Evolutionary conservation across 2,113 vertebrate species (phyloP).

Genomic region (Cyanistes caeruleus): DNA sequence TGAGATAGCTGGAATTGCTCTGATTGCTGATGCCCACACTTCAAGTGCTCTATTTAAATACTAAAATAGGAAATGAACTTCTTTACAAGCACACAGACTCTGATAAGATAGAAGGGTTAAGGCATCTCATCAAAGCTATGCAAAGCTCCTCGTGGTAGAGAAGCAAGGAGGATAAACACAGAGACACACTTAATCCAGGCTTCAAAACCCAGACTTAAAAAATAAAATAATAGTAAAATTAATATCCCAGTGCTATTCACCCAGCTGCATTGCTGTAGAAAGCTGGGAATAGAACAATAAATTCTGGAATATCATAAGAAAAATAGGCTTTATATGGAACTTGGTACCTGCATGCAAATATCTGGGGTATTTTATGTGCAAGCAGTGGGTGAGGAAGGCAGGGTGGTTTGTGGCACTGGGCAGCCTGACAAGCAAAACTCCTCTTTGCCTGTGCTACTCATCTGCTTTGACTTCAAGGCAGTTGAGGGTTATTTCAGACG

Average conservation of each 20-base stretch:
- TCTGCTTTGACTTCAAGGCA: neutral
- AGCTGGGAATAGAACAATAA: neutral
- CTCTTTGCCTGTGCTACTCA: neutral
- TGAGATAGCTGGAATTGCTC: neutral
- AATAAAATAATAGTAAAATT: neutral
- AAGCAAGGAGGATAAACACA: neutral
- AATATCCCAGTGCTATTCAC: neutral
- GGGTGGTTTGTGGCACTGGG: neutral
- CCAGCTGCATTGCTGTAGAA: neutral
- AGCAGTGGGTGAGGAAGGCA: neutral
- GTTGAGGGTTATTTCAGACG: neutral
- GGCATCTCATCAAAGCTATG: constrained; percentile 27
- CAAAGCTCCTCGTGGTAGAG: neutral
- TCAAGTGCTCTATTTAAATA: neutral
- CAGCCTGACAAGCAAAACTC: neutral
- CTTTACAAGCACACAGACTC: constrained; percentile 2
- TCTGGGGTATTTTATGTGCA: neutral
- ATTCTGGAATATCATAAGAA: neutral
- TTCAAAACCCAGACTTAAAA: neutral
- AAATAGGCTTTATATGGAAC: neutral
- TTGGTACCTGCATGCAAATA: neutral
- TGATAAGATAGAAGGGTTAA: constrained; percentile 27
- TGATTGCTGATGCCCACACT: constrained; percentile 5
- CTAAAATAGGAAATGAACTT: constrained; percentile 5
- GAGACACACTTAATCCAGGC: constrained; percentile 4